A percentile compares a stretch with the other conserved stretches of the same genome.
phyloP scores from a whole-genome alignment of 2,797 vertebrate species.

The Girardinus metallicus region DNA sequence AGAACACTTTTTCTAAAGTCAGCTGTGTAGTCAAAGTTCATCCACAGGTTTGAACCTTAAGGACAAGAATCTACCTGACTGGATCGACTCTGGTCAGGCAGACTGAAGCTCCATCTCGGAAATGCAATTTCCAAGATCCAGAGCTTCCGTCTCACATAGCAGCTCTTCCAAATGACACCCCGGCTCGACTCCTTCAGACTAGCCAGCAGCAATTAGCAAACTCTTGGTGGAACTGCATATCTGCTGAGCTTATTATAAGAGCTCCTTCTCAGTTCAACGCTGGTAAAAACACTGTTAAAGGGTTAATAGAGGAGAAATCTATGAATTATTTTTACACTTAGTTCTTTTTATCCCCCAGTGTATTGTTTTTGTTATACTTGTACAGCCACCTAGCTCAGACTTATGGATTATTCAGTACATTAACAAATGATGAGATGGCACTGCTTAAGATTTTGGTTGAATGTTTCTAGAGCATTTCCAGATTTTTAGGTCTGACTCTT shows the following conservation, averaged over 20 bases:
- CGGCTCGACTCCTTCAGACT: too few relatives aligned
- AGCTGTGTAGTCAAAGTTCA: neutral
- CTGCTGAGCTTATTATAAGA: too few relatives aligned
- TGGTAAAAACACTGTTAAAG: too few relatives aligned
- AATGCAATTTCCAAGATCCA: too few relatives aligned
- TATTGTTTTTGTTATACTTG: neutral
- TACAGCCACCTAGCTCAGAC: neutral
- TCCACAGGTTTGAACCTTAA: neutral
- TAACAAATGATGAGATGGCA: neutral
- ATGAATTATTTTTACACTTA: neutral
- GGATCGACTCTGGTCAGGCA: neutral
- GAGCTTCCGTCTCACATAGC: too few relatives aligned
- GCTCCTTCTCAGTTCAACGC: too few relatives aligned
- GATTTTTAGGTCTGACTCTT: neutral
- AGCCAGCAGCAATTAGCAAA: too few relatives aligned
- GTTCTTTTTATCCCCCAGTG: neutral
- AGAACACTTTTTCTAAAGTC: neutral
- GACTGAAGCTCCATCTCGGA: neutral
- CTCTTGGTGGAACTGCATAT: too few relatives aligned
- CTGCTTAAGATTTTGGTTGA: neutral
- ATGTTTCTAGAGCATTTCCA: neutral
- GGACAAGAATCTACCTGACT: neutral
- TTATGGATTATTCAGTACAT: neutral
- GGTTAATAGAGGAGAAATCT: too few relatives aligned
- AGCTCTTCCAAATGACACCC: too few relatives aligned